These are phyloP conservation scores for Neodiprion pinetum DNA, from an alignment of 1,140 invertebrate species.

Conservation along the genomic window DNA sequence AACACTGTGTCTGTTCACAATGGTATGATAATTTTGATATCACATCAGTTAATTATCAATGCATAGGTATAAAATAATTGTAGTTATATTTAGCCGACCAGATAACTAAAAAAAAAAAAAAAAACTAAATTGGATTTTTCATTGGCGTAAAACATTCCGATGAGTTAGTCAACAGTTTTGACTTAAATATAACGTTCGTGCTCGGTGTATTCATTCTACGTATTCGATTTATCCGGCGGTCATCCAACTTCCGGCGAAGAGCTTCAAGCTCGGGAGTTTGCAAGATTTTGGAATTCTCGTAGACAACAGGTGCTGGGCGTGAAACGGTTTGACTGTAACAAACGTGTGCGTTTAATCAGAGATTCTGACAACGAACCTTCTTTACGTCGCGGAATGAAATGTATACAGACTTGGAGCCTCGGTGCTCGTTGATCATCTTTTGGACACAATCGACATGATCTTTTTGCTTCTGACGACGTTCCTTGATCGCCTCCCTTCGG, in stretches of 20 bases:
- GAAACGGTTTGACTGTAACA: not conserved
- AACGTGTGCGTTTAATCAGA: no score
- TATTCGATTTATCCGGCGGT: not conserved
- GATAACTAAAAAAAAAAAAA: no score
- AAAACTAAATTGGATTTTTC: no score
- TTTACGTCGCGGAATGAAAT: not conserved
- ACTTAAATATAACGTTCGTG: not conserved
- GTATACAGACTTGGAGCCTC: not conserved
- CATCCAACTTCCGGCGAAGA: conserved; percentile 14
- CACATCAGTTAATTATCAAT: no score
- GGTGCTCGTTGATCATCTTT: conserved; percentile 2
- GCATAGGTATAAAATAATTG: no score
- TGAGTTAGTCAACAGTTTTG: not conserved
- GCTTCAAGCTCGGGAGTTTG: not conserved
- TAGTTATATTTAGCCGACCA: no score
- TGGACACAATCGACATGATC: not conserved
- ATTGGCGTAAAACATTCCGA: not conserved
- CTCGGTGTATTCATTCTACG: not conserved
- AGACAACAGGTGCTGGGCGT: not conserved
- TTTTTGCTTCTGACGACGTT: not conserved
- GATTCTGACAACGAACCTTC: no score
- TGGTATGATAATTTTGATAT: no score
- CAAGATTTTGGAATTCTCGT: not conserved
- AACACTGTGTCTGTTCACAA: no score
- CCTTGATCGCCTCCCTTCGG: not conserved